Evolutionary conservation across 92 coral and sea anemone species (phyloP), one percentile per base, ranked within the genome.

Genomic region (Parazoanthus swiftii): DNA sequence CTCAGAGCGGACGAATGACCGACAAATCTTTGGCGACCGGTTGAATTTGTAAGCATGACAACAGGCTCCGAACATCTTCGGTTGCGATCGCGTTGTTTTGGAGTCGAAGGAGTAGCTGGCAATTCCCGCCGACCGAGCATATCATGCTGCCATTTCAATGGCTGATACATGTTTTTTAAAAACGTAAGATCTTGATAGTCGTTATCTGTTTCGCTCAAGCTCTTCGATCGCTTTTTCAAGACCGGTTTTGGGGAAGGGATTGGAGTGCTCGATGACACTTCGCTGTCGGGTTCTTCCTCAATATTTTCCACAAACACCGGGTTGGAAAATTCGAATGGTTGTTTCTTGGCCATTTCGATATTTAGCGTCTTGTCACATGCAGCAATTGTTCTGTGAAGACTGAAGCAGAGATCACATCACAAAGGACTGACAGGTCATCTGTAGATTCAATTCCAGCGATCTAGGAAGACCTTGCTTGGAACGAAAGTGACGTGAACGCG

Each of bases 41-140:
- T 16, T 63, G 86, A 66, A 11, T 21, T 66, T 65, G 86, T 81
- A 29, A 81, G 16, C 86, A 66, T 81, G 29, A 63, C 74, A 63
- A 81, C 86, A 20, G 76, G 86, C 18, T 81, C 86, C 16, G 86
- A 81, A 38, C 74, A 8, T 66, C 86, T 65, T 11, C 86, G 86
- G 18, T 58, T 65, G 35, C 39, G 39, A 37, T 58, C 38, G 35
- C 65, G 66, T 16, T 29, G 23, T 48, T n/a, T 77, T 29, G 81
- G 63, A 42, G 63, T 77, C 35, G 75, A 81, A 5, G 86, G 74
- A 37, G 70, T 67, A 15, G 76, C 43, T 37, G 86, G 86, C 46
- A 59, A 23, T 35, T n/a, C 56, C 20, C 56, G 51, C 26, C 44
- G 86, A 2, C 2, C 75, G 39, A 35, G 86, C 5, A 16, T 9